These are phyloP conservation scores for Phataginus tricuspis DNA, from an alignment of 2,797 vertebrate species.

Conservation along the genomic window DNA sequence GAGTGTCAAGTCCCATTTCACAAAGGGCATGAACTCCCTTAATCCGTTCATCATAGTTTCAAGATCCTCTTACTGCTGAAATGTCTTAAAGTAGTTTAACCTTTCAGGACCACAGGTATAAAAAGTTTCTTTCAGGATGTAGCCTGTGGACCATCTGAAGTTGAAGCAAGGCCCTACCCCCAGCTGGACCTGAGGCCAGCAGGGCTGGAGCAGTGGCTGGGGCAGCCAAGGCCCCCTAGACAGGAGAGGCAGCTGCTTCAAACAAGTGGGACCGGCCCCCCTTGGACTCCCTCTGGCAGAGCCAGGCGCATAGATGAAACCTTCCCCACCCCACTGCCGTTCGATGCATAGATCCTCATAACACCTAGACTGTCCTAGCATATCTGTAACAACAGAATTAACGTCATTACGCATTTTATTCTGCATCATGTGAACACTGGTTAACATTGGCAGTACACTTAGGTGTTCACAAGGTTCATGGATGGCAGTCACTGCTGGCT, in stretches of 20 bases:
- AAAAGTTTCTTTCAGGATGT: neutral
- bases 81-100: neutral
- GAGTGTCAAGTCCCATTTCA: neutral
- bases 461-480: neutral
- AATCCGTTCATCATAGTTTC: neutral
- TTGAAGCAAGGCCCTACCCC: neutral
- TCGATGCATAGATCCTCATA: neutral
- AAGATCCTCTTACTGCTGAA: neutral
- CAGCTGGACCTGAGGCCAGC: neutral
- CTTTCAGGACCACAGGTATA: neutral
- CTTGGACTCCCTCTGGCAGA: neutral
- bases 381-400: neutral
- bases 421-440: neutral
- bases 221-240: neutral
- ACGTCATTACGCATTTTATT: accelerated
- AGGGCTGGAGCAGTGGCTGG: too few species aligned
- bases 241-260: neutral
- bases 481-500: neutral
- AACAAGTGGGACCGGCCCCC: neutral
- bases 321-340: neutral
- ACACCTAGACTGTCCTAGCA: neutral
- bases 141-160: neutral
- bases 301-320: neutral
- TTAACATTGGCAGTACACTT: neutral
- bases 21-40: neutral